Percentiles rank a stretch among this genome's conserved stretches.
phyloP scores from a whole-genome alignment of 2,888 invertebrate species.

The Dexiosoma caninum region DNA sequence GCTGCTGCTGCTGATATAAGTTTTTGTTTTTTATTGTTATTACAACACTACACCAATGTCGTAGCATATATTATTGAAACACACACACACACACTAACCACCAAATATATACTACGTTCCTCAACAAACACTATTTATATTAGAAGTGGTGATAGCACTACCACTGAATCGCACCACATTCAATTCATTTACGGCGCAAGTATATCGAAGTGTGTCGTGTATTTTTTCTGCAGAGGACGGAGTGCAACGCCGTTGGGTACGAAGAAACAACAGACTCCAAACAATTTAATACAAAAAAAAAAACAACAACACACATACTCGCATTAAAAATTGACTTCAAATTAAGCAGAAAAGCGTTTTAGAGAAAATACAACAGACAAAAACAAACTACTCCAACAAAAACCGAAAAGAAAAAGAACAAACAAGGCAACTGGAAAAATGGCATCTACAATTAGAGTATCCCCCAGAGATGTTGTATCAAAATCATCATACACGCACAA shows the following conservation, averaged over 20 bases:
- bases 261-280: conserved; percentile 33
- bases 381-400: neutral
- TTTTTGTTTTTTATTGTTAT: conserved; percentile 37
- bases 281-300: neutral
- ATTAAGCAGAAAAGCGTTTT: neutral
- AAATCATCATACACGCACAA: neutral
- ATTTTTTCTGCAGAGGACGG: conserved; percentile 1
- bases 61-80: neutral
- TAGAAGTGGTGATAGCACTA: conserved; percentile 44
- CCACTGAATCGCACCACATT: conserved; percentile 39
- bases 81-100: neutral
- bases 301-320: neutral
- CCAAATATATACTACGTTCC: neutral
- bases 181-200: conserved; percentile 17
- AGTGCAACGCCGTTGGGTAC: conserved; percentile 13
- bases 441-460: conserved; percentile 36
- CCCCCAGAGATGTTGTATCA: conserved; percentile 37
- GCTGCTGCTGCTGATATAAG: conserved; percentile 2
- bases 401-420: neutral
- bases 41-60: conserved; percentile 39
- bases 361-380: neutral
- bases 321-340: conserved; percentile 36
- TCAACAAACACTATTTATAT: neutral
- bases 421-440: conserved; percentile 1
- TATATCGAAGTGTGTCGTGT: conserved; percentile 8